These are phyloP conservation scores for Callinectes sapidus DNA, from an alignment of 2,888 invertebrate genomes.

Conservation along the genomic window DNA sequence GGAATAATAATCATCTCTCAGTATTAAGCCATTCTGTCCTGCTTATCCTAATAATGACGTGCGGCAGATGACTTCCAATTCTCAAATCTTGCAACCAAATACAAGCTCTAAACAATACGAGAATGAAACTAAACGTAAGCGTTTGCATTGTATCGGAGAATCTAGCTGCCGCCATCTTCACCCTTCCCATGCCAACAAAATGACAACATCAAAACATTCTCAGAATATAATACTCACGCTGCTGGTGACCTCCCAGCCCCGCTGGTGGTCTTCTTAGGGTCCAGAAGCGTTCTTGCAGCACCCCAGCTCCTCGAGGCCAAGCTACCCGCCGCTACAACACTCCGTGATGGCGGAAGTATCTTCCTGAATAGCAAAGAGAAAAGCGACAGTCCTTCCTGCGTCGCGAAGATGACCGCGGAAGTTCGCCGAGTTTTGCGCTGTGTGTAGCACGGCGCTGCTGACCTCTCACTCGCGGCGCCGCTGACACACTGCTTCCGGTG, in stretches of 20 bases:
- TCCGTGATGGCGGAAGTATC: neutral
- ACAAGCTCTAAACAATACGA: too few species aligned
- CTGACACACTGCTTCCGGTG: conserved; percentile 27
- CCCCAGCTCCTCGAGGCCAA: neutral
- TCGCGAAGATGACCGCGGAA: neutral
- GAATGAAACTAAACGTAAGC: neutral
- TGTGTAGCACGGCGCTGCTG: neutral
- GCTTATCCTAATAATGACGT: too few species aligned
- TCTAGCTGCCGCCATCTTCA: neutral
- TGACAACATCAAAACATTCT: neutral
- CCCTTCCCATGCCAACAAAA: neutral
- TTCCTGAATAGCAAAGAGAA: neutral
- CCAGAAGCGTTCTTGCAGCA: conserved; percentile 14
- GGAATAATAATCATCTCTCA: neutral
- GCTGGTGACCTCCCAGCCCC: neutral
- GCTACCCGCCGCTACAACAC: neutral
- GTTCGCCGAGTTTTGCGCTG: neutral
- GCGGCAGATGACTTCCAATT: too few species aligned
- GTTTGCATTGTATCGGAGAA: neutral
- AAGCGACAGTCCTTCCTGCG: neutral
- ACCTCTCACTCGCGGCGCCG: neutral
- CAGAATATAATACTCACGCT: conserved; percentile 7
- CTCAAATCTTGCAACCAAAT: too few species aligned
- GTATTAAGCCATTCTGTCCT: neutral
- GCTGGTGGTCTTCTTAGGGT: neutral